phyloP scores from a whole-genome alignment of 2,797 vertebrate species.

The Calcarius lapponicus region DNA sequence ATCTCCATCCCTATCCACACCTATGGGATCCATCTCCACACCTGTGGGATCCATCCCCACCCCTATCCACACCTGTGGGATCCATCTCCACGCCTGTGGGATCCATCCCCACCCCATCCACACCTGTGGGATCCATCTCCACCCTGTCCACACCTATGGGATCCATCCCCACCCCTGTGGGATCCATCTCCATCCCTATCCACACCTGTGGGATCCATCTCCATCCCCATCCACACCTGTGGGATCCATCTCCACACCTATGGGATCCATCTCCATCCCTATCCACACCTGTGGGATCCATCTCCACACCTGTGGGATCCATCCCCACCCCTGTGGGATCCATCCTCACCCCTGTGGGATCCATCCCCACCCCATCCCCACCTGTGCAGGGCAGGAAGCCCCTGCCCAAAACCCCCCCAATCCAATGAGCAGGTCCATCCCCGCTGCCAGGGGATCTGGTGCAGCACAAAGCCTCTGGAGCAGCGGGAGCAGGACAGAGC shows the following conservation, averaged over 20 bases:
- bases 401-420: neutral
- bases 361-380: too few species aligned
- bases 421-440: neutral
- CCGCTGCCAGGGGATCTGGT: neutral
- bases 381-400: neutral
- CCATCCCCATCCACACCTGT: too few species aligned
- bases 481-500: rapidly evolving
- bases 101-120: neutral
- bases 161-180: neutral
- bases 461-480: neutral
- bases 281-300: neutral
- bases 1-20: too few species aligned
- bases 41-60: too few species aligned
- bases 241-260: too few species aligned
- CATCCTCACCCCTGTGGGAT: neutral
- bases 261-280: too few species aligned
- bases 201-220: too few species aligned
- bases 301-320: neutral
- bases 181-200: too few species aligned
- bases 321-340: neutral
- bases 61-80: too few species aligned
- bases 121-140: neutral
- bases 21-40: too few species aligned
- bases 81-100: too few species aligned
- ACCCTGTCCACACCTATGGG: neutral